phyloP scores from a whole-genome alignment of 2,113 vertebrate genomes.

The Hippocampus barbouri region DNA sequence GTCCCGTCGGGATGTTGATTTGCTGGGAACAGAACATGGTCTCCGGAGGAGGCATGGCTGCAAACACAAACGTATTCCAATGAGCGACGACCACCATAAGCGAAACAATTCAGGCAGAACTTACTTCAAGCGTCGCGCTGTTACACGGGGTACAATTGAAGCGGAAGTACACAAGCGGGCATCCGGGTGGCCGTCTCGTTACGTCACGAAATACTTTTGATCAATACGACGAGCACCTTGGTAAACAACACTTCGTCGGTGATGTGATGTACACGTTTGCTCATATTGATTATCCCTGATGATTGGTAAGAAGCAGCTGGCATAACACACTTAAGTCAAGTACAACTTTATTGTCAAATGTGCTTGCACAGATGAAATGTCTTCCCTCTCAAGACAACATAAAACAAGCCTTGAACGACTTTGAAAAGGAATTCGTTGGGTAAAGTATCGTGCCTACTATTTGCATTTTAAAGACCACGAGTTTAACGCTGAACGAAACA shows the following conservation, averaged over 20 bases:
- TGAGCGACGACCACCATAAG: background rate
- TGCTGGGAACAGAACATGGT: conserved; percentile 88
- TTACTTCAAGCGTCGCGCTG: background rate
- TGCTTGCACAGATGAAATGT: too few relatives aligned
- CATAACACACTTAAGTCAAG: background rate
- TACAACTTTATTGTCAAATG: too few relatives aligned
- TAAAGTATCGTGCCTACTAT: background rate
- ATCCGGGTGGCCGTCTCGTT: background rate
- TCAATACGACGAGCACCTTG: background rate
- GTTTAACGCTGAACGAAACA: background rate
- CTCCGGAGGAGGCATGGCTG: conserved; percentile 82
- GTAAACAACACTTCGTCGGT: background rate
- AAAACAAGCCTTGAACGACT: background rate
- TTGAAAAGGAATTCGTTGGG: background rate
- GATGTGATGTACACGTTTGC: background rate
- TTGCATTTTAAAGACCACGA: background rate
- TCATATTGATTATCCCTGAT: background rate
- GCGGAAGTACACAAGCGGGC: background rate
- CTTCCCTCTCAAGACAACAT: too few relatives aligned
- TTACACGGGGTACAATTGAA: background rate
- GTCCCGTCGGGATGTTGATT: conserved; percentile 83
- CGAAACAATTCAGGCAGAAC: background rate
- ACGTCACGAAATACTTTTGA: background rate
- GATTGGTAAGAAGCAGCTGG: background rate
- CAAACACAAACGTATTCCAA: conserved; percentile 18